Evolutionary conservation across 2,113 vertebrate genomes (phyloP), one percentile per base, ranked within the genome.

Genomic region (Ptilorrhoa leucosticta): DNA sequence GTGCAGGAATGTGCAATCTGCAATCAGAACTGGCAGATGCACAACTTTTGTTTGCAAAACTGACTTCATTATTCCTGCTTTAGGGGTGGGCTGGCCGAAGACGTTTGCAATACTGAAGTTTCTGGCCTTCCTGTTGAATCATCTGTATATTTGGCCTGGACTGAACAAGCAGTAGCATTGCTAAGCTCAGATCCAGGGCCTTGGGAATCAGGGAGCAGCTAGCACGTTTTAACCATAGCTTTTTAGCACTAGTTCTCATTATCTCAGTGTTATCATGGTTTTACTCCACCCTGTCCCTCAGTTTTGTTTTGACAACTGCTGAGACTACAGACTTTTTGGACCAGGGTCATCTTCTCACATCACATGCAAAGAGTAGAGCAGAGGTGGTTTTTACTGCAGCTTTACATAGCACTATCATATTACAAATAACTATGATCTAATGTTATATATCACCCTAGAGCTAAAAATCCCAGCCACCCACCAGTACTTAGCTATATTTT

Each of bases 31-130:
- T 96, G 96, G 93, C 96, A 95, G 88, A 80, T 30, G 10, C 60
- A 45, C 85, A 95, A 94, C 83, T 96, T 94, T 89, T 94, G 83
- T 96, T 94, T 96, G 79, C 73, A 86, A 95, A 90, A 92, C 88
- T 95, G 88, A 92, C 93, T 96, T 95, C 83, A 86, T 90, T 95
- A 94, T 83, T 92, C 68, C 93, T 1, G 8, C 83, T 94, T 75
- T 90, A 89, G 80, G 93, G 94, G 88, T 97, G 93, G 96, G 94
- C 93, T 95, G 90, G 90, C 93, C 0, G 0, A 93, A 90, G 79
- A 90, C 16, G 3, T 75, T 86, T 93, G 88, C 83, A 93, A 87
- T 81, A 42, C 72, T 93, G 93, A 87, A 57, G 60, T 78, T 96
- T 81, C 61, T 90, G 76, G 80, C 48, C 90, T 96, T 94, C 86